Percentiles rank a stretch among this genome's conserved stretches.
phyloP scores from a whole-genome alignment of 2,113 vertebrate genomes.

The Aegotheles bennettii region DNA sequence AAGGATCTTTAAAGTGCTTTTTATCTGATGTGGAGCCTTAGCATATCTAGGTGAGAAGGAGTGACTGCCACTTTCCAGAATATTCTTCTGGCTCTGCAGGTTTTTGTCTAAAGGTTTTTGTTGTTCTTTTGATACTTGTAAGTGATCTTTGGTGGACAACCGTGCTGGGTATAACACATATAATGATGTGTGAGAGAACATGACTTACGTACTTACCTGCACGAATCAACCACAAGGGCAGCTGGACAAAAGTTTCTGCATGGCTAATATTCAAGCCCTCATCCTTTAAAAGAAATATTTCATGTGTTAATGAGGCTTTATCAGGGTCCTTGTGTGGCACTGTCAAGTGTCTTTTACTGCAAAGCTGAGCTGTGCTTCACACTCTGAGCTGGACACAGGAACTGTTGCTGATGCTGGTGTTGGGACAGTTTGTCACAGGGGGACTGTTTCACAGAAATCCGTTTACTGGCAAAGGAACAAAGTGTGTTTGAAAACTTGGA shows the following conservation, averaged over 20 bases:
- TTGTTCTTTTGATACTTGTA: not conserved
- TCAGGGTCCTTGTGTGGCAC: not conserved
- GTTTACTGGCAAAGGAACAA: not conserved
- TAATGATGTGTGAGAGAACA: accelerated
- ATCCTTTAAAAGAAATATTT: not conserved
- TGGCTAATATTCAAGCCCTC: not conserved
- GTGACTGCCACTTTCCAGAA: not conserved
- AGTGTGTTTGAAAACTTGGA: not conserved
- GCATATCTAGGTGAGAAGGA: not conserved
- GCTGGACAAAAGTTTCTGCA: not conserved
- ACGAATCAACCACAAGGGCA: not conserved
- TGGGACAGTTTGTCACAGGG: not conserved
- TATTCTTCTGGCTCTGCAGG: not conserved
- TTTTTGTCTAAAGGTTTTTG: not conserved
- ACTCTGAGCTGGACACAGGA: not conserved
- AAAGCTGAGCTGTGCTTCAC: not conserved
- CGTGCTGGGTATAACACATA: accelerated
- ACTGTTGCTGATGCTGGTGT: not conserved
- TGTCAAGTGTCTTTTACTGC: not conserved
- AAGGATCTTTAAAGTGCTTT: not conserved
- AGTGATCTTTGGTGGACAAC: not conserved
- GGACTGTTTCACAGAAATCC: not conserved
- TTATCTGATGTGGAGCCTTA: not conserved
- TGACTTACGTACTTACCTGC: not conserved
- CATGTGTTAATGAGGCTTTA: not conserved